These are phyloP conservation scores for Leucoraja erinaceus DNA, from an alignment of 2,113 vertebrate genomes.

Conservation along the genomic window DNA sequence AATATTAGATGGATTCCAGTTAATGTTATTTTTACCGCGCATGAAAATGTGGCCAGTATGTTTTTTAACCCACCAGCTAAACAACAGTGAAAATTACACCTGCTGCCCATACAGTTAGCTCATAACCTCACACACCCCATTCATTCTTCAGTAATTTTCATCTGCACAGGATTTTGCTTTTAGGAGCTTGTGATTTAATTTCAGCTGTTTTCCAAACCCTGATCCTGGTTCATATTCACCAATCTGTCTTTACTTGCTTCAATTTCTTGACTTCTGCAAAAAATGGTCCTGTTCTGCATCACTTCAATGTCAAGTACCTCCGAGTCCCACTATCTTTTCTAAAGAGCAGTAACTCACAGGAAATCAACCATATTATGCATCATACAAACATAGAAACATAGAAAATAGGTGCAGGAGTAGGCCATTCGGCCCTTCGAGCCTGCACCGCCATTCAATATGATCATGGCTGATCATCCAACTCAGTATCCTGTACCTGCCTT, in stretches of 20 bases:
- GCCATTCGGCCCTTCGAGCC: too few species aligned
- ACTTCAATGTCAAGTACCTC: neutral
- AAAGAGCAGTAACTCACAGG: too few species aligned
- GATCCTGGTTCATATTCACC: neutral
- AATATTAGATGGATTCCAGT: neutral
- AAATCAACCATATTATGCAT: too few species aligned
- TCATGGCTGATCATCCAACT: too few species aligned
- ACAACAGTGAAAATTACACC: neutral
- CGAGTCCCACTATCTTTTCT: neutral
- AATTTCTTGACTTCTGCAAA: neutral
- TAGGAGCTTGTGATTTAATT: neutral
- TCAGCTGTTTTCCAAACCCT: neutral
- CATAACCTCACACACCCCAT: neutral
- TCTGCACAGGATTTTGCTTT: neutral
- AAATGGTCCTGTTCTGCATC: neutral
- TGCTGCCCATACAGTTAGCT: neutral
- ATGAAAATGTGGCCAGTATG: neutral
- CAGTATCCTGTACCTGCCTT: too few species aligned
- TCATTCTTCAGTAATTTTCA: neutral
- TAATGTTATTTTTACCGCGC: neutral
- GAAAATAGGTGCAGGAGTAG: too few species aligned
- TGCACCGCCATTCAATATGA: too few species aligned
- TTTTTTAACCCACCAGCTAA: neutral
- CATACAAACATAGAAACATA: too few species aligned
- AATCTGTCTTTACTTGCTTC: neutral